Percentiles rank a stretch among this genome's conserved stretches.
Evolutionary conservation across 2,113 vertebrate species (phyloP).

Genomic region (Myrmecophaga tridactyla): DNA sequence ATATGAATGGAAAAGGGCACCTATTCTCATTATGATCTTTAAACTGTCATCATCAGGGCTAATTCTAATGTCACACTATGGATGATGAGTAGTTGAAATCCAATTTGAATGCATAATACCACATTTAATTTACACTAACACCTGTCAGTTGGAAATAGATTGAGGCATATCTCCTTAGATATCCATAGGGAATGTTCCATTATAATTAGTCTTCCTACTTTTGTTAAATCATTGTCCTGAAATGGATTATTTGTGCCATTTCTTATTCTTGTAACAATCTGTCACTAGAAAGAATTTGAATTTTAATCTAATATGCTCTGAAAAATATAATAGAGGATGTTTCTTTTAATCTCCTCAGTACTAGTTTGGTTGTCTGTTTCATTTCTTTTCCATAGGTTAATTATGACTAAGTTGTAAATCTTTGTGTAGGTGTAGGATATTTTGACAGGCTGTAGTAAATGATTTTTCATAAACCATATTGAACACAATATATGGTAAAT

Average conservation of each 20-base stretch:
- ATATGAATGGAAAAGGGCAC: conserved; percentile 70
- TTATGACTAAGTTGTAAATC: conserved; percentile 35
- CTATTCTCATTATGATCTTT: conserved; percentile 76
- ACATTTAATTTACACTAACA: conserved; percentile 82
- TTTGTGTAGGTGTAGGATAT: background rate
- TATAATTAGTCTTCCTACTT: conserved; percentile 78
- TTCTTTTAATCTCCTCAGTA: conserved; percentile 64
- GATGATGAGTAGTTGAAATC: conserved; percentile 81
- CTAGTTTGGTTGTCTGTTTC: conserved; percentile 53
- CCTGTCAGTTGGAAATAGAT: conserved; percentile 84
- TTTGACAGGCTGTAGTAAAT: conserved; percentile 26
- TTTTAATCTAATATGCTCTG: conserved; percentile 72
- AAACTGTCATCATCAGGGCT: conserved; percentile 66
- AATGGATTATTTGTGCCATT: conserved; percentile 74
- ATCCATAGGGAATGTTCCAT: conserved; percentile 79
- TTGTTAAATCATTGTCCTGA: conserved; percentile 70
- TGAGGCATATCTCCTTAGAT: conserved; percentile 72
- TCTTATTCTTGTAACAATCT: conserved; percentile 69
- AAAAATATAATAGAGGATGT: conserved; percentile 65
- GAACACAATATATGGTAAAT: conserved; percentile 31
- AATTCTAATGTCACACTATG: conserved; percentile 77
- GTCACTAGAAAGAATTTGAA: conserved; percentile 69
- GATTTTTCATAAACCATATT: conserved; percentile 28
- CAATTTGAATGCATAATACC: conserved; percentile 84
- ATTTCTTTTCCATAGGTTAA: conserved; percentile 55